Conservation (phyloP, 2,113 vertebrate species). For the Silurus glanis region DNA sequence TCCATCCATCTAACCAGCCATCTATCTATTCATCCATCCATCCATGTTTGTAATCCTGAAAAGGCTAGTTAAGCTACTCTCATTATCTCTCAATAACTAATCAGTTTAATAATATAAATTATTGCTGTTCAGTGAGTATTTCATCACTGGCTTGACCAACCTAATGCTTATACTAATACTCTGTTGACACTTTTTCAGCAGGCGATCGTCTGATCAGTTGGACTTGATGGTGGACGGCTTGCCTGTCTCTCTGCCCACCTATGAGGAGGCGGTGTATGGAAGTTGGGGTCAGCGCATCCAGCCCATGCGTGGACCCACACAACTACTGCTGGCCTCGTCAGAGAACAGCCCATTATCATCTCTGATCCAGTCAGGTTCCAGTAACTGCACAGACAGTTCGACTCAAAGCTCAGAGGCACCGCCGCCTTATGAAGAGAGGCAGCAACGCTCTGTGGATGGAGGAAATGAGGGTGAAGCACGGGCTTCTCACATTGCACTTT, state of each 20-base stretch:
- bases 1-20: neutral
- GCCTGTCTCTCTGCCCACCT: slow-evolving; percentile 70
- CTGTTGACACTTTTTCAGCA: slow-evolving; percentile 46
- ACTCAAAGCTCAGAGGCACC: slow-evolving; percentile 55
- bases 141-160: neutral
- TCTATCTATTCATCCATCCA: neutral
- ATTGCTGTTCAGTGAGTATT: neutral
- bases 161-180: no score
- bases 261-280: slow-evolving; percentile 75
- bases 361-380: slow-evolving; percentile 47
- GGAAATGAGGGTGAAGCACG: slow-evolving; percentile 39
- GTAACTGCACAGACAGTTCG: slow-evolving; percentile 40
- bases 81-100: neutral
- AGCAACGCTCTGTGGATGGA: slow-evolving; percentile 43
- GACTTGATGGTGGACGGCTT: slow-evolving; percentile 71
- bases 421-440: slow-evolving; percentile 70
- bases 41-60: neutral
- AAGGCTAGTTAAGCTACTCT: neutral
- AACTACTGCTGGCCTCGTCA: slow-evolving; percentile 65
- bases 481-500: slow-evolving; percentile 54
- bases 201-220: slow-evolving; percentile 73
- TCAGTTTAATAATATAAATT: neutral
- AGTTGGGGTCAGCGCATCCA: slow-evolving; percentile 71
- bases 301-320: slow-evolving; percentile 56
- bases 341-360: slow-evolving; percentile 41